Evolutionary conservation across 2,113 vertebrate species (phyloP), one percentile per base, ranked within the genome.

Genomic region (Elephas maximus): DNA sequence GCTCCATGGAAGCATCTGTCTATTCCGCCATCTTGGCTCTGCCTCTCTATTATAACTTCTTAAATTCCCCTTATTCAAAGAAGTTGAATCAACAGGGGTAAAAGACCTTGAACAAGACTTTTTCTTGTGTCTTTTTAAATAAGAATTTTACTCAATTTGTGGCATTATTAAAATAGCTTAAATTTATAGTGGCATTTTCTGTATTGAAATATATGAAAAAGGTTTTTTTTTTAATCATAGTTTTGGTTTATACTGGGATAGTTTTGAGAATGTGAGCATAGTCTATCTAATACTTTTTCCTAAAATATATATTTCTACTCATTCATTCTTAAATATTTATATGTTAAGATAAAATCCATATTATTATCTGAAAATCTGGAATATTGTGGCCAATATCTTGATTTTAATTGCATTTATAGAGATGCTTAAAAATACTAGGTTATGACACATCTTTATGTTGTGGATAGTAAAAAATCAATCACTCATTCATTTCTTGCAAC

Each of bases 61-160:
- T 92, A 92, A 95, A 95, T 96, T 62, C 23, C 57, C 71, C 83
- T 97, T 69, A 85, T 69, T 93, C 74, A 71, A 73, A 63, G 26
- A 73, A 93, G 53, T n/a, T 57, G 15, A 97, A 88, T 88, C n/a
- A 88, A 79, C n/a, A 92, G n/a, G 12, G 57, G 77, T 80, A 88
- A 92, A 95, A 94, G 5, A 80, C 90, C 85, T 95, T 96, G 89
- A 96, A 85, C n/a, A 85, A 88, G 65, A 87, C 33, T 88, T 18
- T 77, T 79, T 96, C 80, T 48, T 10, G 10, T 48, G 48, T 48
- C 48, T 48, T 48, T 67, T 97, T 89, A 71, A 94, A 90, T 74
- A 80, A 79, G 60, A 94, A 91, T 95, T 74, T 86, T 88, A 91
- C 90, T 93, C 24, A 51, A 62, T 95, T 92, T 90, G 20, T 93